phyloP scores from a whole-genome alignment of 2,888 invertebrate genomes.

The Drosophila koepferae region DNA sequence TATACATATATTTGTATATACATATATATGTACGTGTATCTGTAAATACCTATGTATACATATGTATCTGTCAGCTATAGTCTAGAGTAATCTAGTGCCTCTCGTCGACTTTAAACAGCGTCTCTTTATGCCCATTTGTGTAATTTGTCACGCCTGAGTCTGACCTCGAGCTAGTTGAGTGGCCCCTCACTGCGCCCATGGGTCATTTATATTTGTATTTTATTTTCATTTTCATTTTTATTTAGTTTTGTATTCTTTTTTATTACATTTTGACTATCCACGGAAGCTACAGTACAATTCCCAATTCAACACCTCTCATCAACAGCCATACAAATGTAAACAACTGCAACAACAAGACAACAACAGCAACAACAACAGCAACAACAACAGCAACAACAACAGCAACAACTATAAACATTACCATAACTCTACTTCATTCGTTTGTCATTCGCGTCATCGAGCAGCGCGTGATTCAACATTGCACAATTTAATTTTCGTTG shows the following conservation, averaged over 20 bases:
- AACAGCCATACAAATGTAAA: conserved; percentile 32
- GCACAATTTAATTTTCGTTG: conserved; percentile 57
- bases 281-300: conserved; percentile 44
- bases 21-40: not conserved
- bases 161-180: conserved; percentile 54
- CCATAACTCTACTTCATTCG: conserved; percentile 43
- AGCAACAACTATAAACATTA: conserved; percentile 15
- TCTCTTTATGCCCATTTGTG: conserved; percentile 21
- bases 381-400: conserved; percentile 10
- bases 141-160: conserved; percentile 60
- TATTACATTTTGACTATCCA: conserved; percentile 24
- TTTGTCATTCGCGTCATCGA: conserved; percentile 47
- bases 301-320: conserved; percentile 20
- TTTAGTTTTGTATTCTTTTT: not conserved
- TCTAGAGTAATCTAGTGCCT: conserved; percentile 9
- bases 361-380: conserved; percentile 19
- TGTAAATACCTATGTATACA: not conserved
- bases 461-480: conserved; percentile 72
- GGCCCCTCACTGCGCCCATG: conserved; percentile 31
- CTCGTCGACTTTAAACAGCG: conserved; percentile 8
- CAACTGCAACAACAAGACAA: conserved; percentile 12
- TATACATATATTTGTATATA: not conserved
- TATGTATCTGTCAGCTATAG: not conserved
- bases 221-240: not conserved
- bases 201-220: conserved; percentile 22